Evolutionary conservation across 2,888 invertebrate genomes (phyloP).

Genomic region (Alsophila aescularia): DNA sequence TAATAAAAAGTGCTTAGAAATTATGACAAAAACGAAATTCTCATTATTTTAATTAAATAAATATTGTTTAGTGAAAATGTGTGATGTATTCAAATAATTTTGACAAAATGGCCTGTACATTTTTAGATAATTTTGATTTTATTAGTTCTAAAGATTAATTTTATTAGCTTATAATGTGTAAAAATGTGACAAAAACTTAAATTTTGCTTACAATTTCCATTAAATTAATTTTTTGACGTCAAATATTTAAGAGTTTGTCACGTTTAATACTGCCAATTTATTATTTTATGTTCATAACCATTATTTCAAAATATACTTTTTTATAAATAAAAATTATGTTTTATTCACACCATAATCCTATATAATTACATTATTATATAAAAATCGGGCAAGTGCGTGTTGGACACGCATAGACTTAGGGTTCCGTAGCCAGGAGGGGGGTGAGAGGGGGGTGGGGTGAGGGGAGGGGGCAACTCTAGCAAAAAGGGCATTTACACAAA

Average conservation of each 20-base stretch:
- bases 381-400: too few species aligned
- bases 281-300: constrained; percentile 68
- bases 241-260: constrained; percentile 38
- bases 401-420: too few species aligned
- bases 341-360: not conserved
- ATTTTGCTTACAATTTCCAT: not conserved
- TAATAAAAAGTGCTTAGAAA: constrained; percentile 7
- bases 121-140: constrained; percentile 65
- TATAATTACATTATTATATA: not conserved
- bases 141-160: constrained; percentile 43
- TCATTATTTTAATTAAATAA: constrained; percentile 27
- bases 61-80: constrained; percentile 50
- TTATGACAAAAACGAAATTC: constrained; percentile 26
- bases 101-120: constrained; percentile 73
- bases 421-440: too few species aligned
- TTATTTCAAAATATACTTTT: constrained; percentile 48
- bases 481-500: too few species aligned
- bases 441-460: too few species aligned
- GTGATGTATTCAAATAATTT: constrained; percentile 62
- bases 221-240: constrained; percentile 24
- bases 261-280: constrained; percentile 64
- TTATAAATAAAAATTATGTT: constrained; percentile 20
- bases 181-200: constrained; percentile 25
- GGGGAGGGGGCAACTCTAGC: too few species aligned
- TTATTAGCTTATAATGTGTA: constrained; percentile 37